phyloP scores from a whole-genome alignment of 2,113 vertebrate species.

The Vombatus ursinus region DNA sequence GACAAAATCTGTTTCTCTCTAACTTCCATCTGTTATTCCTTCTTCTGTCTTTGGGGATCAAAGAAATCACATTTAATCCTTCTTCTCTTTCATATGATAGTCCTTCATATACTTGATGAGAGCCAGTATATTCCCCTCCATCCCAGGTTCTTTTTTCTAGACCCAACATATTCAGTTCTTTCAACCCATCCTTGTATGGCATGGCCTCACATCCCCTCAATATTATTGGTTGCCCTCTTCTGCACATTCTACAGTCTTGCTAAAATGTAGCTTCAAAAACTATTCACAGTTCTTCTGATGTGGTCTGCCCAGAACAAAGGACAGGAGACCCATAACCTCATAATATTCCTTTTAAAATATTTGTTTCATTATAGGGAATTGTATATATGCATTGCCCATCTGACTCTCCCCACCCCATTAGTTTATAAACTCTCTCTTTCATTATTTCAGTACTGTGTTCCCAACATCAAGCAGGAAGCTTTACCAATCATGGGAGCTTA shows the following conservation, averaged over 20 bases:
- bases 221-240: not conserved
- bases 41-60: not conserved
- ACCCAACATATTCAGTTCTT: not conserved
- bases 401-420: not conserved
- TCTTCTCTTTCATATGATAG: not conserved
- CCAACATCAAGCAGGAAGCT: not conserved
- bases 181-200: not conserved
- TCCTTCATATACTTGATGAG: not conserved
- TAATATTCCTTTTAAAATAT: not conserved
- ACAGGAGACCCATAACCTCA: not conserved
- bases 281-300: not conserved
- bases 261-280: not conserved
- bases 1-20: not conserved
- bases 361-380: not conserved
- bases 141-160: not conserved
- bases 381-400: not conserved
- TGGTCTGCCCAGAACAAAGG: not conserved
- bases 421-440: not conserved
- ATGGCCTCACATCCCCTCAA: not conserved
- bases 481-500: not conserved
- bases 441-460: not conserved
- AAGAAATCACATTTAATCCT: not conserved
- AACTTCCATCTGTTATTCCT: not conserved
- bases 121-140: not conserved
- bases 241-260: not conserved